phyloP scores from a whole-genome alignment of 2,113 vertebrate genomes.

The Mormyrus iriodes region DNA sequence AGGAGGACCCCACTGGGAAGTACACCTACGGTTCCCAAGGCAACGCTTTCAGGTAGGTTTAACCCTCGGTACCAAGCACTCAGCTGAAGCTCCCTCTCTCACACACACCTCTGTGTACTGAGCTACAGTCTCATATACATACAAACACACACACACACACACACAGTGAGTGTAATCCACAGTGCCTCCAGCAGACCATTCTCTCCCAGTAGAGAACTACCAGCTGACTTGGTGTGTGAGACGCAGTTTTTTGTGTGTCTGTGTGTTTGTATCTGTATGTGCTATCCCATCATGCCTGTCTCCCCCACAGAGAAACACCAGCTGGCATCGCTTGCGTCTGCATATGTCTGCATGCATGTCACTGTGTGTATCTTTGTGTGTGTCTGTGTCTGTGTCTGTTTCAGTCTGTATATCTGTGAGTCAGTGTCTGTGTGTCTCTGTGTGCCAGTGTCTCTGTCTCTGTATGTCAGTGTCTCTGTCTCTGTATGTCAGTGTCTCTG shows the following conservation, averaged over 20 bases:
- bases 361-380: background rate
- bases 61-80: constrained; percentile 31
- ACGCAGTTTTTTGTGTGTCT: background rate
- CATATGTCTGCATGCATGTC: background rate
- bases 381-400: background rate
- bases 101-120: background rate
- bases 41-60: constrained; percentile 82
- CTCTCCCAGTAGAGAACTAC: background rate
- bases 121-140: background rate
- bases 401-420: background rate
- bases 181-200: background rate
- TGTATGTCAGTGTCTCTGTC: background rate
- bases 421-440: background rate
- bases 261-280: background rate
- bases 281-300: background rate
- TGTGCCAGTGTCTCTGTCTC: no score
- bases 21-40: constrained; percentile 79
- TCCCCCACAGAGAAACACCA: background rate
- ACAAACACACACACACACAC: background rate
- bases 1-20: constrained; percentile 81
- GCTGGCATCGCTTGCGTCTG: background rate
- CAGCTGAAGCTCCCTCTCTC: constrained; percentile 1
- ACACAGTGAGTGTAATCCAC: background rate
- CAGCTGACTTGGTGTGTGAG: background rate
- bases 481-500: background rate